Evolutionary conservation across 1,140 invertebrate genomes (phyloP).

Genomic region (fruit fly (Drosophila melanogaster)): DNA sequence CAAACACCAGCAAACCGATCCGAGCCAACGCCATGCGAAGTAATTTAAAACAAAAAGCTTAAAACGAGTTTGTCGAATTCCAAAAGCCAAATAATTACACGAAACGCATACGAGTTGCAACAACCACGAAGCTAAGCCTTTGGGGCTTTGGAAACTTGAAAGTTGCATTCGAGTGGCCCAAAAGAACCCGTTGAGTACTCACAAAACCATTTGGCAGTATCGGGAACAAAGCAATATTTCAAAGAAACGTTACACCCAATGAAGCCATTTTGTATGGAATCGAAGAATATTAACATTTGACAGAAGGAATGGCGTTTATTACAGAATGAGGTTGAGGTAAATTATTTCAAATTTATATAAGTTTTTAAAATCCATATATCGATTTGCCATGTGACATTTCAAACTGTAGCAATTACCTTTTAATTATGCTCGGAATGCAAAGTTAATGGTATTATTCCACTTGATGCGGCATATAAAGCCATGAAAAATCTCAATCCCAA

Average conservation of each 20-base stretch:
- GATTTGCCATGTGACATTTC: neutral
- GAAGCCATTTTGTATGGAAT: neutral
- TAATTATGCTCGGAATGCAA: neutral
- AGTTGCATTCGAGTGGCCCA: conserved; percentile 26
- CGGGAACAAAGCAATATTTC: conserved; percentile 1
- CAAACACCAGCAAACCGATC: conserved; percentile 24
- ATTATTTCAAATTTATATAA: neutral
- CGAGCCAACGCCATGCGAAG: conserved; percentile 13
- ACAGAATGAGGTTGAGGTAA: neutral
- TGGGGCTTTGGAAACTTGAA: conserved; percentile 34
- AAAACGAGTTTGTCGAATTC: conserved; percentile 55
- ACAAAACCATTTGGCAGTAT: neutral
- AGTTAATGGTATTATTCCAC: conserved; percentile 1
- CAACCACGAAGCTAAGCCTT: conserved; percentile 10
- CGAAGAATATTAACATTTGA: neutral
- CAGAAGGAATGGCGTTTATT: too few species aligned
- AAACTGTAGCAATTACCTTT: neutral
- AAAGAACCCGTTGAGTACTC: conserved; percentile 27
- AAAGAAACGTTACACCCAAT: neutral
- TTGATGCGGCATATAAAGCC: neutral
- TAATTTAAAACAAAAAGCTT: conserved; percentile 55
- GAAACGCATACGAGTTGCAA: conserved; percentile 44
- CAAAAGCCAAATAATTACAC: conserved; percentile 53
- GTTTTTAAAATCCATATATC: neutral
- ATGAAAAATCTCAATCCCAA: neutral